Evolutionary conservation across 2,797 vertebrate genomes (phyloP), one percentile per base, ranked within the genome.

Genomic region (Spheniscus humboldti): DNA sequence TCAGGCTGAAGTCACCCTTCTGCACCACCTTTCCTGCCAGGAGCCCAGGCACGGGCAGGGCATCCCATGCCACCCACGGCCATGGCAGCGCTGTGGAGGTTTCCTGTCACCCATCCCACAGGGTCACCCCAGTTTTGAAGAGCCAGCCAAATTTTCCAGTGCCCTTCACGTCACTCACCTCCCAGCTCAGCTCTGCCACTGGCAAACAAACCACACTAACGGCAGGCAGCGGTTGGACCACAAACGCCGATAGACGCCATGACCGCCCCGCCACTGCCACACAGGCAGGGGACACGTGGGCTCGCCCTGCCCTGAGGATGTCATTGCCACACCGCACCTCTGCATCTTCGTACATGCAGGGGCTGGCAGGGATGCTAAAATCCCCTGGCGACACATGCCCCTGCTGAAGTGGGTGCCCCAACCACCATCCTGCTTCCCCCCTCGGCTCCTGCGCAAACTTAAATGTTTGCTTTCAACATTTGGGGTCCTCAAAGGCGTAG

Each of bases 31-130:
- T 60, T 74, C 39, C 77, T 74, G 37, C n/a, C 63, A 74, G 71
- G 25, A 2, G 2, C 22, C 57, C 33, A n/a, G 55, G 18, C 27
- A 31, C 3, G 20, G 31, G 41, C 57, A 45, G 75, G 31, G 60
- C 57, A 55, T 17, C 19, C 22, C 1, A 4, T 71, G 56, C 33
- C 30, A 4, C 37, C 25, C 35, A 53, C 9, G 0, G 64, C 41
- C 15, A 23, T 5, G 45, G 69, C 50, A 85, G 60, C 2, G 3
- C 66, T 45, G 25, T 11, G 30, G 23, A 68, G 18, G 25, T 64
- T 64, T 91, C 63, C 76, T 1, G 1, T 66, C 56, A 66, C 18
- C 12, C 2, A 0, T 60, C 19, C 28, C 52, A 56, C 0, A 0
- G 39, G 45, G 30, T 76, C 41, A 69, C 18, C 10, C 20, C 39